Percentiles rank a stretch among this genome's conserved stretches.
Conservation (phyloP, 2,797 vertebrate genomes). For the Pristis pectinata region DNA sequence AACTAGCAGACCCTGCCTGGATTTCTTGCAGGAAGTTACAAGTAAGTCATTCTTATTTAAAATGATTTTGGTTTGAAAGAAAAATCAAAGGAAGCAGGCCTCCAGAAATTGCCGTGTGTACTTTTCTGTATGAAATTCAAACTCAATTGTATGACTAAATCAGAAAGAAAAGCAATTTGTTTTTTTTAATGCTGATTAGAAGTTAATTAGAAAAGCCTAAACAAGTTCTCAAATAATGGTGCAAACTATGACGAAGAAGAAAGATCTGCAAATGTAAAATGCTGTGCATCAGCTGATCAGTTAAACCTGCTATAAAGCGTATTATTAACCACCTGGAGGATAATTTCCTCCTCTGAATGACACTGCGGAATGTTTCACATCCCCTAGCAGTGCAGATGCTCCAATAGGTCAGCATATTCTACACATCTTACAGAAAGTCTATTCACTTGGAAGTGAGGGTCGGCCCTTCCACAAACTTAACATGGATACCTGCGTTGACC, state of each 20-base stretch:
- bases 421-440: not conserved
- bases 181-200: not conserved
- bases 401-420: not conserved
- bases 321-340: not conserved
- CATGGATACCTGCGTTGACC: not conserved
- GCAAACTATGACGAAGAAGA: not conserved
- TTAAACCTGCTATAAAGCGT: not conserved
- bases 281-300: not conserved
- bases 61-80: not conserved
- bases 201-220: not conserved
- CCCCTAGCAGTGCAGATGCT: not conserved
- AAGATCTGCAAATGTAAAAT: not conserved
- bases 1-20: slow-evolving; percentile 88
- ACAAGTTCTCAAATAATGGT: not conserved
- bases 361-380: not conserved
- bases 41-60: slow-evolving; percentile 68
- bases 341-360: not conserved
- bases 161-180: not conserved
- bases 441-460: not conserved
- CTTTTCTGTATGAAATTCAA: not conserved
- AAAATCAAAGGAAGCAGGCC: not conserved
- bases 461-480: not conserved
- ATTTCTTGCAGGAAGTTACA: slow-evolving; percentile 95
- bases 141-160: not conserved
- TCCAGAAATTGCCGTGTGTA: not conserved